Evolutionary conservation across 2,888 invertebrate species (phyloP), one percentile per base, ranked within the genome.

Genomic region (Camponotus fellah): DNA sequence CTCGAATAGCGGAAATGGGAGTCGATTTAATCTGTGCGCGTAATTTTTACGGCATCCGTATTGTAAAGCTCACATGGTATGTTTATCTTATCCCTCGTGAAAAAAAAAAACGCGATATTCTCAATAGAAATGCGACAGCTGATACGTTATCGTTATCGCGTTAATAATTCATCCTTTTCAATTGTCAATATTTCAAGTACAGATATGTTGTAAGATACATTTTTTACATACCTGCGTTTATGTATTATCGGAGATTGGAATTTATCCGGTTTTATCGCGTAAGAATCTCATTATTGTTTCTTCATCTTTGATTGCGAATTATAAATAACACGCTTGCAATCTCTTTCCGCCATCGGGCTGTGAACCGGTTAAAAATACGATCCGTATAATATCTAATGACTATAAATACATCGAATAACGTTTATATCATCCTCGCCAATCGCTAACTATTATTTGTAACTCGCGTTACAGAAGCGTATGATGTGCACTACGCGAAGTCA

Each of bases 291-390:
- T 58, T 32, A 58, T 58, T 71, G 71, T 79, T 80, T 43, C 26
- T 2, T 17, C 32, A 40, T 58, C 58, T 69, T 32, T 46, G 46
- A 34, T 49, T 60, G 60, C 71, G 46, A 9, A 71, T 71, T 71
- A 80, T 80, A 80, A 80, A 80, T 80, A 71, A 80, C 71, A 58
- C 68, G 34, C 68, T 77, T 77, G 77, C 68, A 37, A 80, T 80
- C 26, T n/a, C 79, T 80, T 80, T 71, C 79, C 71, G 71, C 62
- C 60, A 80, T 80, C 79, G 79, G 71, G 71, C 79, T 80, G 71
- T 71, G 79, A 80, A 80, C 71, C 40, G 71, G 71, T 80, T 80
- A 80, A 79, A 79, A 79, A 79, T 80, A 71, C 60, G n/a, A 26
- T 46, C 46, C 46, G 71, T 68, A 68, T 71, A 43, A 80, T 71